A percentile compares a stretch with the other conserved stretches of the same genome.
Evolutionary conservation across 2,113 vertebrate species (phyloP).

Genomic region (Seriola dumerili): DNA sequence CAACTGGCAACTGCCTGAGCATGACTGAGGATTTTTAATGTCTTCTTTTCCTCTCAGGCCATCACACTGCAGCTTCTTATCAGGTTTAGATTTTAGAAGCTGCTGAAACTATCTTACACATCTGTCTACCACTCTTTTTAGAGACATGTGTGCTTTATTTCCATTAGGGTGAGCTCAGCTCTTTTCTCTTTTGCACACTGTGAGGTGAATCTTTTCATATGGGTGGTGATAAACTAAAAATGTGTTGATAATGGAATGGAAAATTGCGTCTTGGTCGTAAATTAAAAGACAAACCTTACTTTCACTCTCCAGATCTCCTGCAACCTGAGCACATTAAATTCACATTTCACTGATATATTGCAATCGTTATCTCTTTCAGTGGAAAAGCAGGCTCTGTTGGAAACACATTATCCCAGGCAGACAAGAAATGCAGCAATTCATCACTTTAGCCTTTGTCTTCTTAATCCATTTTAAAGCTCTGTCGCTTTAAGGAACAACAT

Average conservation of each 20-base stretch:
- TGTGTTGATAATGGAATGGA: slow-evolving; percentile 29
- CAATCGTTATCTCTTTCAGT: slow-evolving; percentile 48
- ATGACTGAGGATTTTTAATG: slow-evolving; percentile 53
- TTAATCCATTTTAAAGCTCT: slow-evolving; percentile 19
- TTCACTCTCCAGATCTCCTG: slow-evolving; percentile 22
- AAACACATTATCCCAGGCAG: slow-evolving; percentile 52
- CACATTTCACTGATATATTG: slow-evolving; percentile 63
- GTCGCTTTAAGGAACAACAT: slow-evolving; percentile 45
- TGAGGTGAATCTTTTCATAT: not conserved
- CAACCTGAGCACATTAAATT: slow-evolving; percentile 60
- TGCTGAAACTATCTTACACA: slow-evolving; percentile 1
- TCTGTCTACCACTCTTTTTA: not conserved
- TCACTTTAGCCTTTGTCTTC: slow-evolving; percentile 29
- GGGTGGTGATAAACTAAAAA: slow-evolving; percentile 19
- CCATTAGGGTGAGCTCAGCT: not conserved
- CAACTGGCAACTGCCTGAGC: slow-evolving; percentile 10
- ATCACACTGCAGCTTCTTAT: slow-evolving; percentile 17
- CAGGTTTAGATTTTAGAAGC: slow-evolving; percentile 12
- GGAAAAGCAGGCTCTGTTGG: slow-evolving; percentile 33
- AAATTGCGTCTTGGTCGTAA: slow-evolving; percentile 12
- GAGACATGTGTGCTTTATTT: not conserved
- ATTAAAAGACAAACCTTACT: slow-evolving; percentile 39
- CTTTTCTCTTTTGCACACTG: not conserved
- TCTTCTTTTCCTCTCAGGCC: slow-evolving; percentile 22
- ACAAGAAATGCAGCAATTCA: slow-evolving; percentile 35